These are phyloP conservation scores for Crioceris asparagi DNA, from an alignment of 2,888 invertebrate species.

Conservation along the genomic window DNA sequence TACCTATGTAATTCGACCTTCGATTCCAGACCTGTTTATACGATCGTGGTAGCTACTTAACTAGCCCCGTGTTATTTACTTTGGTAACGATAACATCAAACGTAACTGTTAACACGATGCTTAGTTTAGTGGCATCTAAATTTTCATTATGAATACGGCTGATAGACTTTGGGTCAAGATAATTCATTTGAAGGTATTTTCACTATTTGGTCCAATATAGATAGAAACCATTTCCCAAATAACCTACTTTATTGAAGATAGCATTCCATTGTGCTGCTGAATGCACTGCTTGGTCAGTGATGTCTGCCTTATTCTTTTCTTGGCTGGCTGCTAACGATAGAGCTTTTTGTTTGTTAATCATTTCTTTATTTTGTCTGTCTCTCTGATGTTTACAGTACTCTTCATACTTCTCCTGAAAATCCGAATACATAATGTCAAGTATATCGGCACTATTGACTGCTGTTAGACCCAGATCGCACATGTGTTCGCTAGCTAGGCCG, in stretches of 20 bases:
- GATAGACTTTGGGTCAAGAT: no score
- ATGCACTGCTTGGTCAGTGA: constrained; percentile 72
- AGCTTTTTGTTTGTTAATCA: constrained; percentile 56
- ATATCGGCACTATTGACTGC: constrained; percentile 89
- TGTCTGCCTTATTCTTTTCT: constrained; percentile 49
- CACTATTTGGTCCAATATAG: no score
- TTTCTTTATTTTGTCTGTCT: constrained; percentile 58
- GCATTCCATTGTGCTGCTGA: constrained; percentile 85
- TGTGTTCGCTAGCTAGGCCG: constrained; percentile 71
- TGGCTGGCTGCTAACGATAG: constrained; percentile 45
- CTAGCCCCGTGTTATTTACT: no score
- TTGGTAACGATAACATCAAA: no score
- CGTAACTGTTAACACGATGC: no score
- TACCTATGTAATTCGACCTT: no score
- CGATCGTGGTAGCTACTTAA: no score
- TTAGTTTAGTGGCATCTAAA: no score
- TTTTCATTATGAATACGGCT: no score
- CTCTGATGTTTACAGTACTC: constrained; percentile 70
- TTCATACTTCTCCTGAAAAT: constrained; percentile 91
- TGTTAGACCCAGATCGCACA: constrained; percentile 88
- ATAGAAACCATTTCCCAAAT: constrained; percentile 7
- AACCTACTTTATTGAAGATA: constrained; percentile 57
- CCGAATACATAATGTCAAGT: constrained; percentile 87
- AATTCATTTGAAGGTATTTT: no score
- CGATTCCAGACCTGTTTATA: no score